Base-by-base conservation (phyloP, 2,113 vertebrate genomes). In the Spheniscus mendiculus region DNA sequence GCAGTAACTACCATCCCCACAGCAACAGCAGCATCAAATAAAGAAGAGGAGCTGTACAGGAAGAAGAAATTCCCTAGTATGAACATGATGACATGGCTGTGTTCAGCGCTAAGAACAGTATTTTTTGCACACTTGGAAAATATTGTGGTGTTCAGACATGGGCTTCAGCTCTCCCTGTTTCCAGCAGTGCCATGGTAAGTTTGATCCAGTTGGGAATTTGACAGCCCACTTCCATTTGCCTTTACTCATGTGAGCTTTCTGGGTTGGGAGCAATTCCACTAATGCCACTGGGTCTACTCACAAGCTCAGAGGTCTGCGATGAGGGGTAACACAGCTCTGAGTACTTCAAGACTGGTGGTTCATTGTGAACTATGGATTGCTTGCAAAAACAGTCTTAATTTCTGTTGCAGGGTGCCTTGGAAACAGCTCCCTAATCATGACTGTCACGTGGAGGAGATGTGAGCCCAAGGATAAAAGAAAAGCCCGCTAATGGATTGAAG, bases 321-420 rank as follows among this genome's bases (percentile, higher is more conserved):
- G 65, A 71, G 44, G 59, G 73, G 15, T 65, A 34, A 27, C 61
- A 40, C 26, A 83, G 29, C 71, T 89, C 83, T 80, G 72, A 77
- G 45, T 53, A 56, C 44, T 56, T 65, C 61, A 61, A 56, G 86
- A 67, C 49, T 65, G 65, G 36, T 83, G 72, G 14, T 55, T 36
- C 61, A 22, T 29, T 2, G 0, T 18, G 19, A 82, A 8, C n/a
- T 72, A 5, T 21, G 69, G 65, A 55, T 53, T 87, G 34, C 61
- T 91, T 85, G 70, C 87, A 69, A 96, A 87, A 96, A 87, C 53
- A 50, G 17, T 47, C 23, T 80, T 76, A 11, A 91, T 93, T 95
- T 97, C 81, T 96, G 13, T 96, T 97, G 62, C 94, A 97, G 96
- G 84, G 15, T 69, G 38, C 73, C 74, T 84, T 55, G 84, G 85